These are phyloP conservation scores for Colletes collaris DNA, from an alignment of 2,888 invertebrate species.

Conservation along the genomic window DNA sequence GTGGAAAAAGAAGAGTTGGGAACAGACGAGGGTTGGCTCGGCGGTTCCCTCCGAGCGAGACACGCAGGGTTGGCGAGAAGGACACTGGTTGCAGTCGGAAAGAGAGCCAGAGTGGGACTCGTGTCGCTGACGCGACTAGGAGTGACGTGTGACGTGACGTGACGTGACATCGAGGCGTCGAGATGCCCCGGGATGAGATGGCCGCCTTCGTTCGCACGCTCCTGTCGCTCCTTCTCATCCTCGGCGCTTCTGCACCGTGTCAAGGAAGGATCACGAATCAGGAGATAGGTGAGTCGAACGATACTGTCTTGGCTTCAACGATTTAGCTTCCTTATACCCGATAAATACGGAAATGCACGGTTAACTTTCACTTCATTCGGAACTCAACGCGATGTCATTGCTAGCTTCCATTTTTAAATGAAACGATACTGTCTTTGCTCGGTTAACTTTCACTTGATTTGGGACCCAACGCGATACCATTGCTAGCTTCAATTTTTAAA, in stretches of 20 bases:
- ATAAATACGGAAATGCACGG: too few species aligned
- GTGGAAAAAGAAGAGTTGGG: constrained; percentile 33
- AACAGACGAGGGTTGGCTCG: constrained; percentile 21
- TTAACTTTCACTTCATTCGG: too few species aligned
- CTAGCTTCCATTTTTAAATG: too few species aligned
- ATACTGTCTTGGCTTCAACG: background rate
- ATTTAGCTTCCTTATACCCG: background rate
- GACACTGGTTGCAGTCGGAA: background rate
- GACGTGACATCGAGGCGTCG: constrained; percentile 70
- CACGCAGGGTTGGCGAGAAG: background rate
- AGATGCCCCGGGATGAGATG: constrained; percentile 72
- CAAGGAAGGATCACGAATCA: constrained; percentile 78
- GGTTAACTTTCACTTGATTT: too few species aligned
- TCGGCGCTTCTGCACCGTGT: constrained; percentile 60
- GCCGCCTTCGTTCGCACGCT: constrained; percentile 55
- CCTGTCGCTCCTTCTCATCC: constrained; percentile 67
- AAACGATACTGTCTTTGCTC: too few species aligned
- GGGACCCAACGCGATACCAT: too few species aligned
- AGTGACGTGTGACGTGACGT: constrained; percentile 70
- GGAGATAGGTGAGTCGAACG: constrained; percentile 79
- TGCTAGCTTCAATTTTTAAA: too few species aligned
- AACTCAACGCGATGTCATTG: too few species aligned
- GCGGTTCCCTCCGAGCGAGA: constrained; percentile 5
- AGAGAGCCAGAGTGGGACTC: constrained; percentile 2
- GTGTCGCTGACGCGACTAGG: constrained; percentile 43